Conservation (phyloP, 1,140 invertebrate species). For the Pachyrhynchus sulphureomaculatus region DNA sequence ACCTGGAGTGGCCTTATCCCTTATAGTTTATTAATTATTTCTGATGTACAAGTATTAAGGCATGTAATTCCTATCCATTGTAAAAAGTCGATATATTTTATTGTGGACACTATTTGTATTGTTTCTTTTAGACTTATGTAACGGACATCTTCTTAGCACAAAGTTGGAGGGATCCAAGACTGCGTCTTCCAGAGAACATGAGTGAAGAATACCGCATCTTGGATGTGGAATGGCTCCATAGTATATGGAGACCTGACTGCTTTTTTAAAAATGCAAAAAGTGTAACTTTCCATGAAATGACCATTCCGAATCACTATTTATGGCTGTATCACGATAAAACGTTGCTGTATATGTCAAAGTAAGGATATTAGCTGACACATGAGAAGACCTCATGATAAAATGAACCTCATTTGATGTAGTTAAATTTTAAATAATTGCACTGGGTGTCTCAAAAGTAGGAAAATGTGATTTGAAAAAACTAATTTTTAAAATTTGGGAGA, state of each 20-base stretch:
- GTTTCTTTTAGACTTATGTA: constrained; percentile 76
- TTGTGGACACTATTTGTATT: too few relatives aligned
- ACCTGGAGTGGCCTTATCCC: too few relatives aligned
- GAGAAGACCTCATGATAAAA: too few relatives aligned
- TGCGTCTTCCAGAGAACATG: constrained; percentile 87
- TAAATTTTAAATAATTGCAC: too few relatives aligned
- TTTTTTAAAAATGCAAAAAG: constrained; percentile 94
- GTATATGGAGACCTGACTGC: constrained; percentile 89
- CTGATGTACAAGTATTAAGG: too few relatives aligned
- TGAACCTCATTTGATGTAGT: too few relatives aligned
- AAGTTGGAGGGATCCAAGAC: constrained; percentile 85
- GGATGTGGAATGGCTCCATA: constrained; percentile 87
- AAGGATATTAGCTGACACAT: constrained; percentile 46
- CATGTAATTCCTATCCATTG: too few relatives aligned
- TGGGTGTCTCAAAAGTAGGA: too few relatives aligned
- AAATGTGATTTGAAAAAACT: too few relatives aligned
- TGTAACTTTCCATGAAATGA: constrained; percentile 92
- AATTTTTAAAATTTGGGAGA: too few relatives aligned
- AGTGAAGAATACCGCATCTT: constrained; percentile 87
- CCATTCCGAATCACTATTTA: constrained; percentile 89
- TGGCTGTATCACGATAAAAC: constrained; percentile 91
- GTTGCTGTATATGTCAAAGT: constrained; percentile 89
- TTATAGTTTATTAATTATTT: too few relatives aligned
- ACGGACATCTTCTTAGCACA: constrained; percentile 90
- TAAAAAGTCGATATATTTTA: too few relatives aligned